phyloP scores from a whole-genome alignment of 2,888 invertebrate species.

The Macrosoma leucophasiata region DNA sequence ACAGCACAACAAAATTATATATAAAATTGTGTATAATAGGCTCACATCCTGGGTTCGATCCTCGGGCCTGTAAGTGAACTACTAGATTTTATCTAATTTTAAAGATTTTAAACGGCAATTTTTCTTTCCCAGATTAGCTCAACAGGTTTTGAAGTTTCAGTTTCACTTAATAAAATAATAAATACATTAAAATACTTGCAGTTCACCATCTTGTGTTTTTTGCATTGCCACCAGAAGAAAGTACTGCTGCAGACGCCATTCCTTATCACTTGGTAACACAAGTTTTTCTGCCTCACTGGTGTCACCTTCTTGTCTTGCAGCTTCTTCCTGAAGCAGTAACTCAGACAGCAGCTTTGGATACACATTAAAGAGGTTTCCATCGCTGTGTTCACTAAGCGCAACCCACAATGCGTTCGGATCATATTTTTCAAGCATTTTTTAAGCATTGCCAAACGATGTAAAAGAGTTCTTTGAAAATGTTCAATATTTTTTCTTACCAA shows the following conservation, averaged over 20 bases:
- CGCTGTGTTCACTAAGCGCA: slow-evolving; percentile 71
- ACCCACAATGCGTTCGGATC: slow-evolving; percentile 69
- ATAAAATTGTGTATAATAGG: too few relatives aligned
- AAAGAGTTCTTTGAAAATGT: slow-evolving; percentile 20
- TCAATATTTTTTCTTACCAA: too few relatives aligned
- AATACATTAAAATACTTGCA: slow-evolving; percentile 28
- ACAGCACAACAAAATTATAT: too few relatives aligned
- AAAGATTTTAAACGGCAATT: too few relatives aligned
- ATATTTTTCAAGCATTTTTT: slow-evolving; percentile 48
- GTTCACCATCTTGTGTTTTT: slow-evolving; percentile 54
- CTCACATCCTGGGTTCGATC: too few relatives aligned
- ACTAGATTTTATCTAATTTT: too few relatives aligned
- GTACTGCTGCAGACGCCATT: slow-evolving; percentile 81
- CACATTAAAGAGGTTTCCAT: slow-evolving; percentile 78
- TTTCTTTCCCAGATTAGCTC: too few relatives aligned
- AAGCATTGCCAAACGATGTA: slow-evolving; percentile 30
- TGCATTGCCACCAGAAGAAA: slow-evolving; percentile 80
- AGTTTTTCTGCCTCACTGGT: slow-evolving; percentile 71
- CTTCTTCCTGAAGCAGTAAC: slow-evolving; percentile 70
- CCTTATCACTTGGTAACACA: slow-evolving; percentile 81
- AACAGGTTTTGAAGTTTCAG: too few relatives aligned
- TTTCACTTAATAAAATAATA: slow-evolving; percentile 5
- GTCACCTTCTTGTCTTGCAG: slow-evolving; percentile 57
- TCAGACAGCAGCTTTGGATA: slow-evolving; percentile 80
- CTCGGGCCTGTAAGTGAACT: too few relatives aligned